Percentiles rank a stretch among this genome's conserved stretches.
Evolutionary conservation across 2,113 vertebrate species (phyloP).

Genomic region (Orthonyx spaldingii): DNA sequence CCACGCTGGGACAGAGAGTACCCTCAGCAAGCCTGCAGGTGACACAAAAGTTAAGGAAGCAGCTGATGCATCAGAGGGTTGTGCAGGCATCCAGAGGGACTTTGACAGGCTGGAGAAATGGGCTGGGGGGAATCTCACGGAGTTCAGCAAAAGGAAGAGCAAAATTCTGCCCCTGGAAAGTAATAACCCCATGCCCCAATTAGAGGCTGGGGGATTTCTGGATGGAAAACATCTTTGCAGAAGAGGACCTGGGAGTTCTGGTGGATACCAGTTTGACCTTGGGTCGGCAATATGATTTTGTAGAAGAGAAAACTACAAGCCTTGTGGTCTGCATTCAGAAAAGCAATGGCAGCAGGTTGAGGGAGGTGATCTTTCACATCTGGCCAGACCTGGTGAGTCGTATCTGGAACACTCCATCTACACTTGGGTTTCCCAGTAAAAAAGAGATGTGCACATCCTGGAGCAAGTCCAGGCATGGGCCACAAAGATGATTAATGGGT

Average conservation of each 20-base stretch:
- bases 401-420: neutral
- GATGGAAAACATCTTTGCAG: neutral
- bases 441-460: neutral
- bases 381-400: neutral
- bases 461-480: neutral
- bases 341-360: neutral
- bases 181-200: neutral
- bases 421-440: neutral
- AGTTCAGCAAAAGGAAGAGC: neutral
- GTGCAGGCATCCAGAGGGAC: neutral
- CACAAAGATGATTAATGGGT: neutral
- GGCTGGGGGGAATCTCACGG: neutral
- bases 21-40: neutral
- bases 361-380: neutral
- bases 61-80: neutral
- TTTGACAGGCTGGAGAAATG: neutral
- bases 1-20: rapidly evolving
- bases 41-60: neutral
- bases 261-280: neutral
- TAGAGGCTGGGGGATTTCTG: neutral
- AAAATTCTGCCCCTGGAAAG: neutral
- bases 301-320: neutral
- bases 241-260: neutral
- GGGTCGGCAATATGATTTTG: neutral
- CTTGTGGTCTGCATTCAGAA: neutral